Conservation (phyloP, 2,113 vertebrate genomes). For the Oreotrochilus melanogaster region DNA sequence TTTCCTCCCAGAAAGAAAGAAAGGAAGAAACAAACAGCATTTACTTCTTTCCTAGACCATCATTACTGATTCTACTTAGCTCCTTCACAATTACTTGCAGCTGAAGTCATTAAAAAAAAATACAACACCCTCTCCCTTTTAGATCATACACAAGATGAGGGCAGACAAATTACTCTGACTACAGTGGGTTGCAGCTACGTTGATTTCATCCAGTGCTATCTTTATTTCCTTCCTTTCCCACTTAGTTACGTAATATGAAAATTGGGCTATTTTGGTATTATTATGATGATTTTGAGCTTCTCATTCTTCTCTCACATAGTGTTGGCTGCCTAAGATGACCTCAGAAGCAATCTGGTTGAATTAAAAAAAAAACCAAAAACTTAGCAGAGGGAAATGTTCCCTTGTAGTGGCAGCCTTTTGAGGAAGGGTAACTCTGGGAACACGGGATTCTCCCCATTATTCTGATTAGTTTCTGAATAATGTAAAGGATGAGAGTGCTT, state of each 20-base stretch:
- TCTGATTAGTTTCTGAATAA: background rate
- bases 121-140: constrained; percentile 77
- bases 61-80: constrained; percentile 61
- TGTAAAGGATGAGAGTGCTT: background rate
- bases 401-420: background rate
- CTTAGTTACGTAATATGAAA: constrained; percentile 91
- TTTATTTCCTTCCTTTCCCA: constrained; percentile 89
- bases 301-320: constrained; percentile 82
- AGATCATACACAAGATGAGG: constrained; percentile 90
- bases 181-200: constrained; percentile 88
- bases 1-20: constrained; percentile 56
- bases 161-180: constrained; percentile 90
- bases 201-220: constrained; percentile 90
- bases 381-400: background rate
- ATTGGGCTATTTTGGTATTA: constrained; percentile 84
- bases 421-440: background rate
- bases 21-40: constrained; percentile 35
- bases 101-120: constrained; percentile 83
- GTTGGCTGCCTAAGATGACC: constrained; percentile 60
- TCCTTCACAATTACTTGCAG: constrained; percentile 91
- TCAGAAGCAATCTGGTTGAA: constrained; percentile 60
- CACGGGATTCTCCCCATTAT: background rate
- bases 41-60: constrained; percentile 47
- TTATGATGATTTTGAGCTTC: constrained; percentile 83
- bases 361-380: background rate